phyloP scores from a whole-genome alignment of 1,140 invertebrate species.

The Pomacea maculata region DNA sequence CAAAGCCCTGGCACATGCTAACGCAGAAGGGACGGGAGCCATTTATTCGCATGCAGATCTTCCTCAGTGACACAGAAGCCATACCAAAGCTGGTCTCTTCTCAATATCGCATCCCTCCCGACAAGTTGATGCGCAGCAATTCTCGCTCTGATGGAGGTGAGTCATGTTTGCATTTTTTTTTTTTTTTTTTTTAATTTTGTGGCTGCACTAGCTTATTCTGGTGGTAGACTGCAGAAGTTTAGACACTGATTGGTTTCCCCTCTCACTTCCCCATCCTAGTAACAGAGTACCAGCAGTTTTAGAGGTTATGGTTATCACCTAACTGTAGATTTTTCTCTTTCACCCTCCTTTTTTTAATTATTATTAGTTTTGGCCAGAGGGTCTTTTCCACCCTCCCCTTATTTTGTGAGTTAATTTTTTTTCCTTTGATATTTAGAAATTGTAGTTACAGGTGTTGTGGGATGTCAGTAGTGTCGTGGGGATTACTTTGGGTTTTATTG shows the following conservation, averaged over 20 bases:
- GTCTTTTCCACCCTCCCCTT: not conserved
- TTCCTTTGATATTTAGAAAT: not conserved
- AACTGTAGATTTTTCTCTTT: constrained; percentile 19
- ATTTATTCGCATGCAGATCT: constrained; percentile 97
- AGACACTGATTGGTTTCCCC: no score
- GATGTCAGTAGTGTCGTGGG: no score
- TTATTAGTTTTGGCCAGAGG: not conserved
- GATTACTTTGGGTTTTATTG: no score
- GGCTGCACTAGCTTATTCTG: constrained; percentile 2
- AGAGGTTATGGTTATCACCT: not conserved
- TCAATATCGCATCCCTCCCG: constrained; percentile 97
- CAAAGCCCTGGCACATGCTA: constrained; percentile 99
- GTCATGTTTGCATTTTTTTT: constrained; percentile 20
- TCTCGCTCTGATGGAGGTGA: constrained; percentile 31
- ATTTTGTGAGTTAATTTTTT: not conserved
- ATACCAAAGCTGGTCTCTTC: constrained; percentile 95
- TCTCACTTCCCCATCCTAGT: no score
- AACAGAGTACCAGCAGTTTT: no score
- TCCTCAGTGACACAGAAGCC: constrained; percentile 95
- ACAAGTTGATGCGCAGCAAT: constrained; percentile 73
- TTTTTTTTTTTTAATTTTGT: constrained; percentile 2
- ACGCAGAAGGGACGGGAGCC: constrained; percentile 98
- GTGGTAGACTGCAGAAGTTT: no score
- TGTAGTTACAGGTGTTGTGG: not conserved
- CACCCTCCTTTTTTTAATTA: not conserved